phyloP scores from a whole-genome alignment of 2,113 vertebrate species.

The Nestor notabilis region DNA sequence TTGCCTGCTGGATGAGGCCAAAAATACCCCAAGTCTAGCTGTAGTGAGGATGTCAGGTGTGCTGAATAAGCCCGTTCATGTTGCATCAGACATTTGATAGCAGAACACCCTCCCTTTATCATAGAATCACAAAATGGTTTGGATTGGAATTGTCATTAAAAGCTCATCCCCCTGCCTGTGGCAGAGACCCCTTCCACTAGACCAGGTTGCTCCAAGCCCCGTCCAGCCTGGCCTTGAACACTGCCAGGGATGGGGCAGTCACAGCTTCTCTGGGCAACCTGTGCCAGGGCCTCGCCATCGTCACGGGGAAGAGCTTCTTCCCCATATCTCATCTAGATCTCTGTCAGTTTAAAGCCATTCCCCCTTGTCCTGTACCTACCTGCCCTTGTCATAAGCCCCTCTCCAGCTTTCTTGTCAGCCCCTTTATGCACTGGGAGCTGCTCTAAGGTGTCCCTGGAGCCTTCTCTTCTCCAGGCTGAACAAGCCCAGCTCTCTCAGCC shows the following conservation, averaged over 20 bases:
- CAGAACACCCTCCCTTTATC: not conserved
- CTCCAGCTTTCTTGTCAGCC: not conserved
- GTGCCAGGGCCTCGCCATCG: not conserved
- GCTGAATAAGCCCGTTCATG: fast-evolving
- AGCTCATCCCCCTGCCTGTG: not conserved
- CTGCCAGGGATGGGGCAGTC: not conserved
- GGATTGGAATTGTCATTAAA: not conserved
- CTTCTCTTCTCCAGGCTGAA: not conserved
- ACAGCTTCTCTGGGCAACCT: not conserved
- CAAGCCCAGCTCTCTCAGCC: not conserved
- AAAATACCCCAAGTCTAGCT: fast-evolving
- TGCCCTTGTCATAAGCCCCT: not conserved
- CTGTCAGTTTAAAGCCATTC: not conserved
- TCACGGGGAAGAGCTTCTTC: not conserved
- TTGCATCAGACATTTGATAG: not conserved
- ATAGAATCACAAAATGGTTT: not conserved
- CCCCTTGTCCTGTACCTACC: not conserved
- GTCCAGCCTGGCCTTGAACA: not conserved
- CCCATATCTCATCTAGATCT: not conserved
- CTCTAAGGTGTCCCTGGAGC: not conserved
- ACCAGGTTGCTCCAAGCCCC: not conserved
- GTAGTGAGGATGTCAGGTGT: fast-evolving
- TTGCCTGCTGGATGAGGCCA: not conserved
- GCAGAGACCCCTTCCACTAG: not conserved
- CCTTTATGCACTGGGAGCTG: not conserved